Percentiles rank a stretch among this genome's conserved stretches.
phyloP scores from a whole-genome alignment of 2,888 invertebrate genomes.

The Hofmannophila pseudospretella region DNA sequence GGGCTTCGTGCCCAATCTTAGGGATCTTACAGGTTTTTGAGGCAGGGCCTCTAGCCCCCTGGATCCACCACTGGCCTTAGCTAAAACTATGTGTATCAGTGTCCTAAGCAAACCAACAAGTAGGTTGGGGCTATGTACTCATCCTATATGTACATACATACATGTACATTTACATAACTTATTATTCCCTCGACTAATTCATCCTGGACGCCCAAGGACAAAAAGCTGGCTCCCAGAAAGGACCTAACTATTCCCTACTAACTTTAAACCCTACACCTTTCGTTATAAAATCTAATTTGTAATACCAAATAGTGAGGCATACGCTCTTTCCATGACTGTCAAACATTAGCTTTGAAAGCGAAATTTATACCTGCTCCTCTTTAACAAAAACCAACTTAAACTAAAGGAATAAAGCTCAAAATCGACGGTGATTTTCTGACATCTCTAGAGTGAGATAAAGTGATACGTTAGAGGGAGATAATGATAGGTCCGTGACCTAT shows the following conservation, averaged over 20 bases:
- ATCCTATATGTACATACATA: conserved; percentile 21
- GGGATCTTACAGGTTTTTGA: no score
- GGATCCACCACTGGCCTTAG: no score
- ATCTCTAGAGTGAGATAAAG: conserved; percentile 28
- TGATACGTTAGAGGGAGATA: conserved; percentile 42
- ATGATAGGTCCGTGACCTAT: conserved; percentile 73
- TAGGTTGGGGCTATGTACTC: background rate
- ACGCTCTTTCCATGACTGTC: conserved; percentile 29
- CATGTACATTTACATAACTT: conserved; percentile 71
- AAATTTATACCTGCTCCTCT: conserved; percentile 66
- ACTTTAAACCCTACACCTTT: no score
- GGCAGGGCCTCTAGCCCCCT: no score
- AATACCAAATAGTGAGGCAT: no score
- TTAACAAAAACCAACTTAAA: conserved; percentile 13
- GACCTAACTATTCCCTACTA: conserved; percentile 38
- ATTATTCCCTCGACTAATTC: conserved; percentile 75
- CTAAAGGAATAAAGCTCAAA: conserved; percentile 25
- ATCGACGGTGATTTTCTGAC: no score
- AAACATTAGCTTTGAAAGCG: conserved; percentile 62
- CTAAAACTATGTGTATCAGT: no score
- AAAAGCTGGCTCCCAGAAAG: conserved; percentile 62
- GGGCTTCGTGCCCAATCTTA: no score
- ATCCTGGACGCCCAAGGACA: conserved; percentile 71
- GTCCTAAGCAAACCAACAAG: background rate
- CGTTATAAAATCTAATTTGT: no score